Conservation (phyloP, 2,888 invertebrate species). For the Furcula furcula region DNA sequence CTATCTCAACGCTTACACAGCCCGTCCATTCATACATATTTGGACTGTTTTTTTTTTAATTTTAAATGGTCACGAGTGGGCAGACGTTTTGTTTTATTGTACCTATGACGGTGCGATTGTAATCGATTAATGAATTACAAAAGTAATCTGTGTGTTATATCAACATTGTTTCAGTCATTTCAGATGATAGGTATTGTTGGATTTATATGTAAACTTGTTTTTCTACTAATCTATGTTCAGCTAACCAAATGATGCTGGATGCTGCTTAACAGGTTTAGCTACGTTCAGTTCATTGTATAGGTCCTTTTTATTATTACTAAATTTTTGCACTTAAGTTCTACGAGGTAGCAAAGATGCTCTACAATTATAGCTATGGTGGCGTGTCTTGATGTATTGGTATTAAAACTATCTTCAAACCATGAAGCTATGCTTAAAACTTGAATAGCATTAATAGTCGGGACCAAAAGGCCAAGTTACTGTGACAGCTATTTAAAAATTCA, state of each 20-base stretch:
- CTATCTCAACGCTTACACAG: slow-evolving; percentile 56
- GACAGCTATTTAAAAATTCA: slow-evolving; percentile 61
- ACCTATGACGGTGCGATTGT: slow-evolving; percentile 45
- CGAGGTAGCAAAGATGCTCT: too few species aligned
- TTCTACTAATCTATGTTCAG: too few species aligned
- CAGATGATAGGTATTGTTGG: slow-evolving; percentile 3
- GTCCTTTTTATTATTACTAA: too few species aligned
- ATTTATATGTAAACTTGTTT: too few species aligned
- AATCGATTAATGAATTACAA: slow-evolving; percentile 36
- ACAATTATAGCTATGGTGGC: too few species aligned
- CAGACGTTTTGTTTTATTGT: slow-evolving; percentile 62
- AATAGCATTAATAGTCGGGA: background rate
- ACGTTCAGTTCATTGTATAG: too few species aligned
- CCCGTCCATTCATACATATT: slow-evolving; percentile 70
- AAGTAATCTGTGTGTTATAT: slow-evolving; percentile 26
- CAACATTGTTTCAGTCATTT: slow-evolving; percentile 12
- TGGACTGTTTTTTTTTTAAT: slow-evolving; percentile 56
- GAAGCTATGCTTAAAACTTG: too few species aligned
- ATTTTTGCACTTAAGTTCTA: too few species aligned
- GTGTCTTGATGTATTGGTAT: too few species aligned
- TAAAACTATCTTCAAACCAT: too few species aligned
- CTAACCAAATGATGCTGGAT: too few species aligned
- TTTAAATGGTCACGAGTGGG: slow-evolving; percentile 60
- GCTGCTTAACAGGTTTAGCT: too few species aligned
- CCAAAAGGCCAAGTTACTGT: slow-evolving; percentile 24